Evolutionary conservation across 2,797 vertebrate species (phyloP).

Genomic region (Rhinophrynus dorsalis): DNA sequence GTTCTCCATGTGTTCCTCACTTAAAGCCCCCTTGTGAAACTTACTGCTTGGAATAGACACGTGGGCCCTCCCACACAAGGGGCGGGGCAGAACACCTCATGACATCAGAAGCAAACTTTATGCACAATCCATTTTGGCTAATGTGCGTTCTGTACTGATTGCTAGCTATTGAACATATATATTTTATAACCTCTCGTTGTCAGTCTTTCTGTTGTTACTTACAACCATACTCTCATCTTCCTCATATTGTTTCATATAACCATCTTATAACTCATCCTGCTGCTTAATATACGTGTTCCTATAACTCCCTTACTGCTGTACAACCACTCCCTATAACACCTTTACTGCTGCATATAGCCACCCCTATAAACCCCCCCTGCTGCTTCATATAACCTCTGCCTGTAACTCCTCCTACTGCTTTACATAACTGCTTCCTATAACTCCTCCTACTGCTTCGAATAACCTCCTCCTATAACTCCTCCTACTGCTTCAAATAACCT

Average conservation of each 20-base stretch:
- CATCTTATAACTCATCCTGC: no score
- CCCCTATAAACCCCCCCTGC: no score
- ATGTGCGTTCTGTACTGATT: not conserved
- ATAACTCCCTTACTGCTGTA: not conserved
- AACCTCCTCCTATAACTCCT: no score
- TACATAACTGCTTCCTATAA: no score
- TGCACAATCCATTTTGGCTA: slow-evolving; percentile 2
- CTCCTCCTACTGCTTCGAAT: no score
- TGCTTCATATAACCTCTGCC: no score
- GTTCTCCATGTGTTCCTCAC: slow-evolving; percentile 37
- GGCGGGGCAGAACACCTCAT: not conserved
- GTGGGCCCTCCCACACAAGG: slow-evolving; percentile 41
- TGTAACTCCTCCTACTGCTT: no score
- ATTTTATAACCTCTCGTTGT: not conserved
- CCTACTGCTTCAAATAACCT: no score
- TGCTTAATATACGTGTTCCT: not conserved
- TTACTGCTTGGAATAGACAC: slow-evolving; percentile 39
- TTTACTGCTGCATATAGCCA: no score
- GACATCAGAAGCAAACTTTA: slow-evolving; percentile 51
- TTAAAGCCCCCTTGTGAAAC: slow-evolving; percentile 46
- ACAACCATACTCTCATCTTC: no score
- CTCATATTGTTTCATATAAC: no score
- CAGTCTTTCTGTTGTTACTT: not conserved
- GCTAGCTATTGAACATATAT: not conserved
- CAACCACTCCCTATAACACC: not conserved